Conservation (phyloP, 1,140 invertebrate species). For the Venustaconcha ellipsiformis region DNA sequence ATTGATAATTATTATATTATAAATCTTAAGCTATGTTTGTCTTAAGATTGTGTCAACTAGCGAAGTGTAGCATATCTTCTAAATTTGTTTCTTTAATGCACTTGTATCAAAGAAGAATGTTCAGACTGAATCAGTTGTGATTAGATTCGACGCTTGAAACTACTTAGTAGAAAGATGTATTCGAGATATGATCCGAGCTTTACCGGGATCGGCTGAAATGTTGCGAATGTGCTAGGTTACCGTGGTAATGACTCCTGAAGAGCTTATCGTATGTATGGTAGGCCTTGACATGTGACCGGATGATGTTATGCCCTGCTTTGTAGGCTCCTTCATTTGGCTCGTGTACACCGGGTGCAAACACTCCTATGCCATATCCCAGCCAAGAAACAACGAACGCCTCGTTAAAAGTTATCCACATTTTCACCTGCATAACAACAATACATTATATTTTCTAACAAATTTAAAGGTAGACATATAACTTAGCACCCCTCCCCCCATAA, state of each 20-base stretch:
- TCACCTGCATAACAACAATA: conserved; percentile 51
- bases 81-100: too few species aligned
- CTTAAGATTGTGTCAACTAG: too few species aligned
- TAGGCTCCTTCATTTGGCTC: conserved; percentile 47
- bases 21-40: too few species aligned
- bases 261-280: conserved; percentile 59
- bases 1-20: too few species aligned
- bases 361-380: conserved; percentile 62
- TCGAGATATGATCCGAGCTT: too few species aligned
- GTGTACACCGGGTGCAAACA: conserved; percentile 53
- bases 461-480: not conserved
- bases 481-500: too few species aligned
- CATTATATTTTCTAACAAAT: not conserved
- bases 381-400: conserved; percentile 63
- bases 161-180: too few species aligned
- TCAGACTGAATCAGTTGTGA: too few species aligned
- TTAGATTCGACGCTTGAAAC: too few species aligned
- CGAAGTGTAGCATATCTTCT: too few species aligned
- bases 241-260: conserved; percentile 51
- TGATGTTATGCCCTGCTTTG: conserved; percentile 59
- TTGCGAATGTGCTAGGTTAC: conserved; percentile 23
- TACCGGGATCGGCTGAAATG: too few species aligned
- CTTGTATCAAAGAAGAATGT: too few species aligned
- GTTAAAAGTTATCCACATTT: conserved; percentile 71
- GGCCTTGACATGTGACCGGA: conserved; percentile 62